Evolutionary conservation across 2,888 invertebrate genomes (phyloP).

Genomic region (Argyra leucocephala): DNA sequence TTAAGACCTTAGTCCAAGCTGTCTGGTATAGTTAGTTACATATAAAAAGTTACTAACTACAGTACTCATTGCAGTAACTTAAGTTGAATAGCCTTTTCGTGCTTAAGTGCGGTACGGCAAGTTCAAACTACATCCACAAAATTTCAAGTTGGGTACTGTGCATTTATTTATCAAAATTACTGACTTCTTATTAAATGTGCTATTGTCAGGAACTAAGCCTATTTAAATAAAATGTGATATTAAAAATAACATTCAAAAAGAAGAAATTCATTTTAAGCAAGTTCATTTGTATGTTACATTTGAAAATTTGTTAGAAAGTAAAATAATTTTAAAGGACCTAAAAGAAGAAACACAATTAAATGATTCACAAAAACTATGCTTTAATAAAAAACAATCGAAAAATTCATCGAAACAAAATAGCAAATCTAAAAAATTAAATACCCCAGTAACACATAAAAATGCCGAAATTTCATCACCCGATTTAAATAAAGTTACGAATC

Average conservation of each 20-base stretch:
- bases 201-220: no score
- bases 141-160: no score
- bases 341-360: background rate
- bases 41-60: no score
- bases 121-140: no score
- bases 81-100: no score
- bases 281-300: background rate
- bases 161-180: no score
- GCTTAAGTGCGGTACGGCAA: no score
- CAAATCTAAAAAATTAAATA: background rate
- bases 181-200: no score
- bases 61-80: no score
- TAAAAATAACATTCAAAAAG: slow-evolving; percentile 15
- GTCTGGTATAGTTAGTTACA: no score
- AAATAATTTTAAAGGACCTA: background rate
- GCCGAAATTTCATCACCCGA: slow-evolving; percentile 16
- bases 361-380: background rate
- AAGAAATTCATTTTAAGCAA: slow-evolving; percentile 16
- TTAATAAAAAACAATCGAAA: background rate
- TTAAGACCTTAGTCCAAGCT: no score
- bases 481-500: slow-evolving; percentile 18
- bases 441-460: background rate
- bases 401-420: background rate
- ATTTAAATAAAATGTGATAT: slow-evolving; percentile 18
- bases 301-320: background rate